phyloP scores from a whole-genome alignment of 2,113 vertebrate species.

The Pseudorasbora parva region DNA sequence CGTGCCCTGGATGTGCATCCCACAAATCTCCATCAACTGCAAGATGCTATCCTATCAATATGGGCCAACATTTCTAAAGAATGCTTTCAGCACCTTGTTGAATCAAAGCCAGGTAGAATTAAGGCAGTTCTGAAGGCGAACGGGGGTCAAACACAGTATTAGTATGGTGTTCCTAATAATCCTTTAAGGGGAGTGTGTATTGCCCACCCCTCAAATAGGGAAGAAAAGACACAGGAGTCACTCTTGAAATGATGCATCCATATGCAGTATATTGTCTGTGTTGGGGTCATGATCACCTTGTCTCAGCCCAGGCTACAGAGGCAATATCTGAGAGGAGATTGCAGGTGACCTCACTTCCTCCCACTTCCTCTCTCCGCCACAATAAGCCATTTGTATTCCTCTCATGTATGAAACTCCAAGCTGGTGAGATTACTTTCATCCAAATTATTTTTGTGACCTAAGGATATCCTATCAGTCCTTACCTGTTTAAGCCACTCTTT shows the following conservation, averaged over 20 bases:
- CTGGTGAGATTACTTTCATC: conserved; percentile 50
- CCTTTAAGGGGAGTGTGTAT: too few relatives aligned
- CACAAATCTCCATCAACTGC: too few relatives aligned
- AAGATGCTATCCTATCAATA: too few relatives aligned
- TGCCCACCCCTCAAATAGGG: too few relatives aligned
- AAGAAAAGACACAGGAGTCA: neutral
- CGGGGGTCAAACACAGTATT: too few relatives aligned
- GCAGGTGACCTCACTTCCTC: conserved; percentile 6
- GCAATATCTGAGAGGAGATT: conserved; percentile 17
- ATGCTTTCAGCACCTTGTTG: too few relatives aligned
- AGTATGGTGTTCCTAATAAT: too few relatives aligned
- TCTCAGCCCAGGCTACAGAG: neutral
- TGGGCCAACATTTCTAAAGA: too few relatives aligned
- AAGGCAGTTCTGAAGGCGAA: too few relatives aligned
- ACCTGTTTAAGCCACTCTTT: conserved; percentile 48
- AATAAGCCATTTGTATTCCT: conserved; percentile 47
- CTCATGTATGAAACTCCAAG: conserved; percentile 41
- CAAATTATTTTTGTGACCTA: conserved; percentile 50
- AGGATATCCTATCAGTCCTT: conserved; percentile 52
- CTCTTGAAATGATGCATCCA: neutral
- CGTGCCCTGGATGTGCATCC: too few relatives aligned
- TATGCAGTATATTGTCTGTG: neutral
- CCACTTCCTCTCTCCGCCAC: neutral
- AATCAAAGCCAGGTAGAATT: too few relatives aligned
- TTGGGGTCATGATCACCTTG: neutral